Evolutionary conservation across 2,797 vertebrate genomes (phyloP).

Genomic region (Brachyrhaphis roseni): DNA sequence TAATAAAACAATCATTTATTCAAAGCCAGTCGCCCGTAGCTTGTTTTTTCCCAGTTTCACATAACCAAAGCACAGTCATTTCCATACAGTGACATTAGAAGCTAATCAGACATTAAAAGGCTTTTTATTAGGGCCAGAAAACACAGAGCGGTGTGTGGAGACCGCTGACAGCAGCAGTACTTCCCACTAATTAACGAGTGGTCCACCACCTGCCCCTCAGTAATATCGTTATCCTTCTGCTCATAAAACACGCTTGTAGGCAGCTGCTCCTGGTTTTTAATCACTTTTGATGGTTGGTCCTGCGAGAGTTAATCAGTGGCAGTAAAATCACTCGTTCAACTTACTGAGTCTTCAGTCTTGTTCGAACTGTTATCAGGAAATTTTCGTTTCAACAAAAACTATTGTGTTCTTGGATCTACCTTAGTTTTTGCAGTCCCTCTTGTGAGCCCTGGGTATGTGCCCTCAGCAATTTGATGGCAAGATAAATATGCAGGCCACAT

Average conservation of each 20-base stretch:
- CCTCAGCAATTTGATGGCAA: too few relatives aligned
- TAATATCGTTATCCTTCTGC: conserved; percentile 7
- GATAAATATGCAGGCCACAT: too few relatives aligned
- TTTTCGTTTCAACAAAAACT: not conserved
- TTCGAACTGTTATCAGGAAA: not conserved
- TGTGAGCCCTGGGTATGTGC: not conserved
- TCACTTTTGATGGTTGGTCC: not conserved
- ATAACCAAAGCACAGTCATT: conserved; percentile 27
- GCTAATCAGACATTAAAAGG: conserved; percentile 76
- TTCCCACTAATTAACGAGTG: conserved; percentile 58
- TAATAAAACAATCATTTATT: conserved; percentile 16
- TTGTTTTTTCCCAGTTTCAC: not conserved
- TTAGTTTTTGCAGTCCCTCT: not conserved
- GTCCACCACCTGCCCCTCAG: conserved; percentile 74
- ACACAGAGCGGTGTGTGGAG: conserved; percentile 73
- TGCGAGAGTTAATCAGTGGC: not conserved
- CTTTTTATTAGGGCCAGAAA: conserved; percentile 73
- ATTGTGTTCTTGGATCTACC: not conserved
- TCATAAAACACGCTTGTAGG: conserved; percentile 44
- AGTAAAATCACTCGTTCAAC: not conserved
- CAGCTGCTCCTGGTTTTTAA: conserved; percentile 16
- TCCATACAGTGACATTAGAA: conserved; percentile 48
- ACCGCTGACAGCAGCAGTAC: conserved; percentile 61
- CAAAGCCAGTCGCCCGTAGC: not conserved
- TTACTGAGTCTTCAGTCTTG: not conserved